Evolutionary conservation across 2,888 invertebrate genomes (phyloP).

Genomic region (Troglohyphantes excavatus): DNA sequence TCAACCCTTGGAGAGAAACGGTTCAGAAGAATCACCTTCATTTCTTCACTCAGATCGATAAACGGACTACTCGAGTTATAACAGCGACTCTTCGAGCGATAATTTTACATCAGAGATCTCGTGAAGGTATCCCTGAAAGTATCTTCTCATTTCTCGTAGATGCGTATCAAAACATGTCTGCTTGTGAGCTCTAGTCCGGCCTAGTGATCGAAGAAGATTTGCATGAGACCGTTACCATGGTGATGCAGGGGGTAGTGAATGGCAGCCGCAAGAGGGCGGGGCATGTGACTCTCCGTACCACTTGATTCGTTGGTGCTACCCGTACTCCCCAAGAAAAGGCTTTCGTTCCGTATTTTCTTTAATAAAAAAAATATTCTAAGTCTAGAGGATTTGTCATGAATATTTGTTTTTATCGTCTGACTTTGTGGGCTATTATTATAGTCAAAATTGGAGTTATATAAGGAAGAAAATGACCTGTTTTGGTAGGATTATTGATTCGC

Average conservation of each 20-base stretch:
- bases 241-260: constrained; percentile 68
- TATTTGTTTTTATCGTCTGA: constrained; percentile 1
- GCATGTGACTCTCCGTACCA: constrained; percentile 51
- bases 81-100: background rate
- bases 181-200: constrained; percentile 25
- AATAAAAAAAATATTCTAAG: constrained; percentile 3
- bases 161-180: constrained; percentile 57
- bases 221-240: constrained; percentile 66
- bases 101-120: background rate
- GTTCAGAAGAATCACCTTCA: background rate
- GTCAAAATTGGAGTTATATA: background rate
- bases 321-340: constrained; percentile 52
- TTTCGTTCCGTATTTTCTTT: constrained; percentile 23
- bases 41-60: constrained; percentile 19
- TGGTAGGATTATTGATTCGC: constrained; percentile 16
- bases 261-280: constrained; percentile 75
- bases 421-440: constrained; percentile 3
- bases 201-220: constrained; percentile 73
- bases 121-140: background rate
- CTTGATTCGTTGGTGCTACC: constrained; percentile 53
- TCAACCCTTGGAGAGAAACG: constrained; percentile 16
- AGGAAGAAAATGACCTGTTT: background rate
- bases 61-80: background rate
- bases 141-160: constrained; percentile 3
- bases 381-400: background rate